A percentile compares a stretch with the other conserved stretches of the same genome.
These are phyloP conservation scores for Gymnoscopelus braueri DNA, from an alignment of 2,797 vertebrate species.

Conservation along the genomic window DNA sequence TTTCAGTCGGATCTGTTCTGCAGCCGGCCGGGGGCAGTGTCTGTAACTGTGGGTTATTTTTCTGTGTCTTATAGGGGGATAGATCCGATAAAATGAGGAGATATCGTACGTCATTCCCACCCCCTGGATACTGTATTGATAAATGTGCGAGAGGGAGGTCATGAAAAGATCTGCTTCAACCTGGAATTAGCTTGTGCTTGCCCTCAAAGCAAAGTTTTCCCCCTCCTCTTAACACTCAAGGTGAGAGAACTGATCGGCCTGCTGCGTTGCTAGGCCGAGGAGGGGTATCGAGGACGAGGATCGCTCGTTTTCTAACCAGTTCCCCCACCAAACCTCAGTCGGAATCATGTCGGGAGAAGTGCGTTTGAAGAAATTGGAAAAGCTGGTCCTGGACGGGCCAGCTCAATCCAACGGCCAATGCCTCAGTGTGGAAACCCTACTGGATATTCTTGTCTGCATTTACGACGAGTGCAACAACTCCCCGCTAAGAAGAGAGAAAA, in stretches of 20 bases:
- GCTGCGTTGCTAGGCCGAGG: slow-evolving; percentile 54
- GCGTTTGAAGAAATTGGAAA: slow-evolving; percentile 97
- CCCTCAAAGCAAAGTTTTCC: slow-evolving; percentile 47
- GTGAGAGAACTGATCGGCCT: slow-evolving; percentile 62
- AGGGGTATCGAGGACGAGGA: slow-evolving; percentile 42
- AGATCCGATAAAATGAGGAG: slow-evolving; percentile 65
- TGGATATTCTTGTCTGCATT: slow-evolving; percentile 97
- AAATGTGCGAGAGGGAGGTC: slow-evolving; percentile 44
- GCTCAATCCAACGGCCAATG: slow-evolving; percentile 89
- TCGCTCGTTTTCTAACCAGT: not conserved
- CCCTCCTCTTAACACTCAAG: slow-evolving; percentile 53
- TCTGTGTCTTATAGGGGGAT: slow-evolving; percentile 52
- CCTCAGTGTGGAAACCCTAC: slow-evolving; percentile 94
- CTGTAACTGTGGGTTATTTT: slow-evolving; percentile 56
- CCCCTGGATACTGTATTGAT: slow-evolving; percentile 49
- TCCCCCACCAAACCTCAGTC: slow-evolving; percentile 40
- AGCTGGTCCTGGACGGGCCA: slow-evolving; percentile 94
- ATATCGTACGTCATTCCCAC: slow-evolving; percentile 43
- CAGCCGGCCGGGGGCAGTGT: slow-evolving; percentile 67
- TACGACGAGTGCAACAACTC: slow-evolving; percentile 98
- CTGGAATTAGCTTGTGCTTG: slow-evolving; percentile 45
- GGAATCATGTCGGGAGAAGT: slow-evolving; percentile 95
- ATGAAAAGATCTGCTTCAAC: slow-evolving; percentile 58
- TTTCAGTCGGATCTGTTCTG: slow-evolving; percentile 46
- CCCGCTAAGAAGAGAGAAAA: slow-evolving; percentile 95